These are phyloP conservation scores for Eudyptes chrysolophus DNA, from an alignment of 2,113 vertebrate species.

Conservation along the genomic window DNA sequence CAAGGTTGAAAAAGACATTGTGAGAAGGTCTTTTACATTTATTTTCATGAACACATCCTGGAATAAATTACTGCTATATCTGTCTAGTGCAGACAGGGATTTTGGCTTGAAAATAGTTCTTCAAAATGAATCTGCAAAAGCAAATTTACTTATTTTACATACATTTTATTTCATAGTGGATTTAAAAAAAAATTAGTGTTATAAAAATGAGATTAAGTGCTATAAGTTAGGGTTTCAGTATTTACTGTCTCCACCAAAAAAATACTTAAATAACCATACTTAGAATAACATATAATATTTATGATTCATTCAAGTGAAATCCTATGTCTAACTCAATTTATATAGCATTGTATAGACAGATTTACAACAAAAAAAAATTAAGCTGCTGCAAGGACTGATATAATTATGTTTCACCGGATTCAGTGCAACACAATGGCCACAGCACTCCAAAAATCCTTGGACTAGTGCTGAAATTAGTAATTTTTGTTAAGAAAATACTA, in stretches of 20 bases:
- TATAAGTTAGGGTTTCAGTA: neutral
- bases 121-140: conserved; percentile 24
- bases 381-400: neutral
- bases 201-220: neutral
- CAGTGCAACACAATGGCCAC: neutral
- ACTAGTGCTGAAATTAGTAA: neutral
- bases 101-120: conserved; percentile 35
- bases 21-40: conserved; percentile 54
- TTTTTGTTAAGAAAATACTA: neutral
- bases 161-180: neutral
- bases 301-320: neutral
- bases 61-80: conserved; percentile 57
- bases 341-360: neutral
- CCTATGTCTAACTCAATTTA: neutral
- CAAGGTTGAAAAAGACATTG: conserved; percentile 54
- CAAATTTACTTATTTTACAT: conserved; percentile 42
- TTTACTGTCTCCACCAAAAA: neutral
- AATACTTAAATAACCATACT: neutral
- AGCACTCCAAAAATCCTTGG: neutral
- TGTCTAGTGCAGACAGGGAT: conserved; percentile 23
- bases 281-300: neutral
- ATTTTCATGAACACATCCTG: conserved; percentile 52
- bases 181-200: neutral
- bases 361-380: neutral
- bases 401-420: neutral